phyloP scores from a whole-genome alignment of 2,797 vertebrate genomes.

The Tokudaia tokunoshimensis region DNA sequence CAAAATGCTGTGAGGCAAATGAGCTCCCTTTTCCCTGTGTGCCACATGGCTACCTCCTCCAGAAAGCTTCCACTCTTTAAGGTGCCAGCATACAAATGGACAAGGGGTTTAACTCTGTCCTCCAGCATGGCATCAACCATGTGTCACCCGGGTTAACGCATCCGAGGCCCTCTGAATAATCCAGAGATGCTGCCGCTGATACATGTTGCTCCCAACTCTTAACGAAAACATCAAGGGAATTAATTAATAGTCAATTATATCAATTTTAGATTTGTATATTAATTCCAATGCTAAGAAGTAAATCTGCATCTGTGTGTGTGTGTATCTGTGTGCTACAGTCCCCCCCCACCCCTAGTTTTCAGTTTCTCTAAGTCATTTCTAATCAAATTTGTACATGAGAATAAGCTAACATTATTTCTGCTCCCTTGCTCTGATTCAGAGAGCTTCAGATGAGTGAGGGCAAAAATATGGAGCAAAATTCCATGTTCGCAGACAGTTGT shows the following conservation, averaged over 20 bases:
- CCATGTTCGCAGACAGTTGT: constrained; percentile 18
- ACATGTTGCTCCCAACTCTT: constrained; percentile 93
- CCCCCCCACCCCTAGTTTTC: constrained; percentile 14
- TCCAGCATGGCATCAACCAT: constrained; percentile 81
- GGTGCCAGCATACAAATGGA: constrained; percentile 67
- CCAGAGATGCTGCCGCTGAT: constrained; percentile 90
- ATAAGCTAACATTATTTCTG: constrained; percentile 76
- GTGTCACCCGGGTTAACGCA: constrained; percentile 87
- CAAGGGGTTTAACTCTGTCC: constrained; percentile 84
- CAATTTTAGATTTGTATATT: constrained; percentile 92
- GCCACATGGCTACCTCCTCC: rapidly evolving
- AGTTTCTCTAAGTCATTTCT: constrained; percentile 77
- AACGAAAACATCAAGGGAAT: constrained; percentile 96
- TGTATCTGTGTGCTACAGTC: background rate
- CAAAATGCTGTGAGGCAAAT: background rate
- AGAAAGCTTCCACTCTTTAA: background rate
- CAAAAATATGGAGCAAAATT: background rate
- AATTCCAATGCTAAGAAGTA: constrained; percentile 88
- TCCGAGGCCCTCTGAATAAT: constrained; percentile 90
- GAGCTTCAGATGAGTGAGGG: constrained; percentile 75
- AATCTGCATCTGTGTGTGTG: constrained; percentile 75
- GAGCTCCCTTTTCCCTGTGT: rapidly evolving
- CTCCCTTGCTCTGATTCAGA: constrained; percentile 64
- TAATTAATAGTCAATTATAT: constrained; percentile 97
- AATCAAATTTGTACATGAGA: constrained; percentile 76